Conservation (phyloP, 2,888 invertebrate species). For the Glaucopsyche alexis region DNA sequence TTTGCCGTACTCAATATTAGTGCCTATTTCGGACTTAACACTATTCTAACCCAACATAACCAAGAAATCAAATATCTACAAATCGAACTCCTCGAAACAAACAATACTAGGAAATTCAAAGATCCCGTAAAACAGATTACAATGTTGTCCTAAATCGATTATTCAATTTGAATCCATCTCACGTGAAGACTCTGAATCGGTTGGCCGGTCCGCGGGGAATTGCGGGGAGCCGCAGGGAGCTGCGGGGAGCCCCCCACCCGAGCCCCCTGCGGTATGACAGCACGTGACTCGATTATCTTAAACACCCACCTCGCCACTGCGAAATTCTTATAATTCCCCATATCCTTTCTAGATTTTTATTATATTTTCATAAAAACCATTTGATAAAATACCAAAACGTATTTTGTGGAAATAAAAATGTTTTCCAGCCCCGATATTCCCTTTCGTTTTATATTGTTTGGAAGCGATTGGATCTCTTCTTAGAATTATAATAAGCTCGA, state of each 20-base stretch:
- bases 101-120: constrained; percentile 3
- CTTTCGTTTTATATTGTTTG: constrained; percentile 7
- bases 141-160: constrained; percentile 59
- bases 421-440: constrained; percentile 5
- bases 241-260: constrained; percentile 13
- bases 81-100: neutral
- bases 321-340: constrained; percentile 25
- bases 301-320: constrained; percentile 23
- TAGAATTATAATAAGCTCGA: constrained; percentile 5
- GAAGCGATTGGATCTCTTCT: neutral
- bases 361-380: constrained; percentile 31
- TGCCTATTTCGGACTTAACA: too few relatives aligned
- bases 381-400: constrained; percentile 12
- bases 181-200: constrained; percentile 64
- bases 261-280: constrained; percentile 32
- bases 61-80: neutral
- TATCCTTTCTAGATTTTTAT: constrained; percentile 29
- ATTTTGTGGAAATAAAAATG: constrained; percentile 7
- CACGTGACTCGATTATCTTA: constrained; percentile 40
- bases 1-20: neutral
- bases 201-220: constrained; percentile 43
- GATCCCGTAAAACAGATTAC: constrained; percentile 37
- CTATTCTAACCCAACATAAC: neutral
- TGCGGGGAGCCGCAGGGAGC: constrained; percentile 28
- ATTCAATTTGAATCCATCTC: constrained; percentile 65